A percentile compares a stretch with the other conserved stretches of the same genome.
Evolutionary conservation across 2,888 invertebrate genomes (phyloP).

Genomic region (Drosophila phalerata): DNA sequence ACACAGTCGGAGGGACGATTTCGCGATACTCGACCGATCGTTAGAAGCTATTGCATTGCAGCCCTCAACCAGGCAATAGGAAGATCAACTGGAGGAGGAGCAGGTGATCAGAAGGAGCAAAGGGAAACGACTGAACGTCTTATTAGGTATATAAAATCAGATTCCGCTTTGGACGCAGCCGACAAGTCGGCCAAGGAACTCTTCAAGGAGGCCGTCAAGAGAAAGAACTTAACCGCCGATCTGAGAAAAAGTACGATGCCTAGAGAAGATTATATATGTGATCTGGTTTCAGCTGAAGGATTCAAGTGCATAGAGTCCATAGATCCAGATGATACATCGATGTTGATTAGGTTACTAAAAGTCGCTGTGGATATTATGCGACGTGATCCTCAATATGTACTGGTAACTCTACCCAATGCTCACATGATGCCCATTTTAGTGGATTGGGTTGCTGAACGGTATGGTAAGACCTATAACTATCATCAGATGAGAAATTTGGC

Average conservation of each 20-base stretch:
- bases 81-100: background rate
- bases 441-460: conserved; percentile 70
- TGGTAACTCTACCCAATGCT: conserved; percentile 75
- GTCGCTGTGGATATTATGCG: conserved; percentile 54
- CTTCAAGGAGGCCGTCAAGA: background rate
- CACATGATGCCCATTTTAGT: conserved; percentile 68
- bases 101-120: background rate
- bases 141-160: background rate
- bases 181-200: conserved; percentile 16
- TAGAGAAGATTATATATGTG: background rate
- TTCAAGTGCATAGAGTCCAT: conserved; percentile 15
- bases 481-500: conserved; percentile 39
- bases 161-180: conserved; percentile 13
- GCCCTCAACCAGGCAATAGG: conserved; percentile 26
- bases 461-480: conserved; percentile 56
- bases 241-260: too few species aligned
- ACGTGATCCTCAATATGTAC: conserved; percentile 67
- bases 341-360: conserved; percentile 54
- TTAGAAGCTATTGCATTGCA: conserved; percentile 40
- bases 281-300: background rate
- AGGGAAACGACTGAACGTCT: background rate
- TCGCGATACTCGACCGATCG: conserved; percentile 30
- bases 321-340: conserved; percentile 61
- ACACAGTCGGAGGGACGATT: background rate
- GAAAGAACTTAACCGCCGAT: background rate